Conservation (phyloP, 2,888 invertebrate genomes). For the Caenorhabditis becei region DNA sequence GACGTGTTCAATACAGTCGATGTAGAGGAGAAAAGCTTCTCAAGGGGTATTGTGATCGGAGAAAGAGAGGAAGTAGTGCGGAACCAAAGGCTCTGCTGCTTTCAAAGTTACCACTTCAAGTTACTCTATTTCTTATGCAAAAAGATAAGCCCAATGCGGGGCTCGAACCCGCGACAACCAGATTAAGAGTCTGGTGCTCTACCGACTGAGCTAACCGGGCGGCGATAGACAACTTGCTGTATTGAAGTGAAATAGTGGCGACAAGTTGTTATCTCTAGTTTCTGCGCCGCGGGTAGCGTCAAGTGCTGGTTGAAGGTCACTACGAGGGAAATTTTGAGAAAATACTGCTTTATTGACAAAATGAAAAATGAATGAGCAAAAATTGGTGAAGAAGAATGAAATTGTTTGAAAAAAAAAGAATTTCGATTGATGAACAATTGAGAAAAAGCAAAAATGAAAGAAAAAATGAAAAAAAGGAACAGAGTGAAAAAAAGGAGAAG, state of each 20-base stretch:
- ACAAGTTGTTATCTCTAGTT: not conserved
- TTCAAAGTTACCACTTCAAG: not conserved
- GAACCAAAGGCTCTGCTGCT: not conserved
- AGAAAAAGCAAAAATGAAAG: too few relatives aligned
- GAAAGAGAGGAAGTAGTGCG: too few relatives aligned
- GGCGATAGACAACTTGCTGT: conserved; percentile 8
- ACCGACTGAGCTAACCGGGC: conserved; percentile 81
- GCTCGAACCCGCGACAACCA: conserved; percentile 81
- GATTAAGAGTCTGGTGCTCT: conserved; percentile 81
- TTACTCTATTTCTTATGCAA: not conserved
- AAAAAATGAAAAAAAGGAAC: too few relatives aligned
- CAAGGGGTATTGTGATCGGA: not conserved
- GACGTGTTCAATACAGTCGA: not conserved
- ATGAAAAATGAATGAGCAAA: too few relatives aligned
- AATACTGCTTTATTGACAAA: too few relatives aligned
- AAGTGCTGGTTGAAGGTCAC: not conserved
- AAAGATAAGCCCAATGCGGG: conserved; percentile 77
- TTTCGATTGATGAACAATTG: too few relatives aligned
- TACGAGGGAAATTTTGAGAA: too few relatives aligned
- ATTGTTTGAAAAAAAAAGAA: too few relatives aligned
- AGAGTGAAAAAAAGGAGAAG: too few relatives aligned
- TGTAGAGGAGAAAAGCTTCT: not conserved
- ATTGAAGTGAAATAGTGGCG: not conserved
- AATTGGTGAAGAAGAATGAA: too few relatives aligned
- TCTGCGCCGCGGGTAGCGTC: not conserved